These are phyloP conservation scores for Tupiocoris notatus DNA, from an alignment of 2,888 invertebrate genomes.

Conservation along the genomic window DNA sequence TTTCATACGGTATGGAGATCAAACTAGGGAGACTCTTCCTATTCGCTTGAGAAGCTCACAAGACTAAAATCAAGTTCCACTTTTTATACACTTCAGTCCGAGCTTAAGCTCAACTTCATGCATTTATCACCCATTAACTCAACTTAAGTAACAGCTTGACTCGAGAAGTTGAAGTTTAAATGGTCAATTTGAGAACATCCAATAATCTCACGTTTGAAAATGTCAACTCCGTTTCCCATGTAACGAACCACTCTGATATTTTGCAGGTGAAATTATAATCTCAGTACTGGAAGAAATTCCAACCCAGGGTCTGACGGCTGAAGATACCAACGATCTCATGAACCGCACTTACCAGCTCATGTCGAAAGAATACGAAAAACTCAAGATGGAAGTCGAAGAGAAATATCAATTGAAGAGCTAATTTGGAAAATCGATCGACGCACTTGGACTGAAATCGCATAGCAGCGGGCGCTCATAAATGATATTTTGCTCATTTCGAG, in stretches of 20 bases:
- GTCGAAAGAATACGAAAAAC: slow-evolving; percentile 66
- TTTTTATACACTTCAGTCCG: too few relatives aligned
- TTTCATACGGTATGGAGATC: too few relatives aligned
- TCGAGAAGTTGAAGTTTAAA: too few relatives aligned
- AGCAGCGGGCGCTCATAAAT: not conserved
- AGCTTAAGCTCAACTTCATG: too few relatives aligned
- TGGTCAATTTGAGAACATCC: too few relatives aligned
- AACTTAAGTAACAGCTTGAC: too few relatives aligned
- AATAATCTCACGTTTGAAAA: too few relatives aligned
- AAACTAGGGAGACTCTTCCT: too few relatives aligned
- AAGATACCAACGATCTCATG: slow-evolving; percentile 69
- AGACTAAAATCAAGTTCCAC: too few relatives aligned
- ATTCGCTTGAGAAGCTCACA: too few relatives aligned
- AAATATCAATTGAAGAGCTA: slow-evolving; percentile 1
- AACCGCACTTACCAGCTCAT: slow-evolving; percentile 67
- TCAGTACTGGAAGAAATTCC: slow-evolving; percentile 74
- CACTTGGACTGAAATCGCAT: not conserved
- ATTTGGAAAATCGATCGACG: not conserved
- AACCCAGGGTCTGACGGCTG: slow-evolving; percentile 68
- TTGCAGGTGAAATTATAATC: slow-evolving; percentile 59
- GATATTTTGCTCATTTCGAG: too few relatives aligned
- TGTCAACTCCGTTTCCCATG: not conserved
- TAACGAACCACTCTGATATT: not conserved
- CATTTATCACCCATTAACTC: too few relatives aligned
- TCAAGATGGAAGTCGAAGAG: slow-evolving; percentile 52